Base-by-base conservation (phyloP, 2,113 vertebrate species). In the Lophura nycthemera region DNA sequence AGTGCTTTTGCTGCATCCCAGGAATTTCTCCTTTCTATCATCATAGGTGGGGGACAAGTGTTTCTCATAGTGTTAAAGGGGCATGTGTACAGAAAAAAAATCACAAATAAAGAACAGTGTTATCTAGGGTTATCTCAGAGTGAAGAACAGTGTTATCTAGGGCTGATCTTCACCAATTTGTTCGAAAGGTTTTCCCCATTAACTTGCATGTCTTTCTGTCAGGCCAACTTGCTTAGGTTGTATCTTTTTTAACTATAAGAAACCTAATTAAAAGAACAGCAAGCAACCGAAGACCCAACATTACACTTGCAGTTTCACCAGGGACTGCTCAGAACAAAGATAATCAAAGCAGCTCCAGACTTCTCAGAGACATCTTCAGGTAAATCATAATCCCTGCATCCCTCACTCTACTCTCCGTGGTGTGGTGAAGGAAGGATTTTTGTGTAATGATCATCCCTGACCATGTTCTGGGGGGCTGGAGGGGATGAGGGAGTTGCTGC, bases 71-170 rank as follows among this genome's bases (percentile, higher is more conserved):
- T 38, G 22, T 64, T 86, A 56, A 66, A 66, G 32, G 16, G 20
- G 56, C 8, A 16, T 27, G 54, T 27, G 1, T 30, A 50, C 3
- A 59, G 65, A 50, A 11, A 15, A 12, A 14, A 85, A 66, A n/a
- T 59, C 4, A 74, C 18, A 36, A 24, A 92, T 38, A 42, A 24
- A 38, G 10, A 43, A 34, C 2, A 24, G 40, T 38, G 38, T 38
- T 38, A 38, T 38, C 38, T 38, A 38, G 38, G 38, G 17, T 38
- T 38, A 38, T 38, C 38, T 38, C 10, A 38, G 38, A 4, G 38
- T 38, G n/a, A 25, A 40, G 10, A 45, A 34, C 2, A 25, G 40
- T 0, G 0, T 40, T 59, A 21, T 18, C 42, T 32, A 50, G 38
- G 67, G 17, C 12, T 88, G 22, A 43, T 57, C 2, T 72, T 67